phyloP scores from a whole-genome alignment of 2,113 vertebrate species.

The Corydoras sp. region DNA sequence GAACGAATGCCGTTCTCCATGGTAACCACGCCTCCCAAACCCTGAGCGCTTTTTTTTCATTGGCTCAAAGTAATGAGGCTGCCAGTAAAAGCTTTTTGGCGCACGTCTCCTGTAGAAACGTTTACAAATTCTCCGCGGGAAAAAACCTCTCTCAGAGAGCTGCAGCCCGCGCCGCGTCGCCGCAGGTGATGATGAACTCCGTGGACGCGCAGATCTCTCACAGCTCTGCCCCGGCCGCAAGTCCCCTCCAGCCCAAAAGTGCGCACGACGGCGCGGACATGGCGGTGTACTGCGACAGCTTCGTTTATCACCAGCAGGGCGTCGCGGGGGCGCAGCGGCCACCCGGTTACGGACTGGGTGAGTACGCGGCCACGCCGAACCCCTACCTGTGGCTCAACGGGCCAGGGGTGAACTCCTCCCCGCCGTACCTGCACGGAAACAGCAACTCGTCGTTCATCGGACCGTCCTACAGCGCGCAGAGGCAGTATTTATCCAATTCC shows the following conservation, averaged over 20 bases:
- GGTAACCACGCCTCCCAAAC: slow-evolving; percentile 11
- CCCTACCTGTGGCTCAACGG: slow-evolving; percentile 85
- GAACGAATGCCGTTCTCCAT: slow-evolving; percentile 2
- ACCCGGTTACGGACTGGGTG: slow-evolving; percentile 77
- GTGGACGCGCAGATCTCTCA: slow-evolving; percentile 69
- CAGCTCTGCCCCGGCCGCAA: slow-evolving; percentile 61
- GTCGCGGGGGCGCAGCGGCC: slow-evolving; percentile 65
- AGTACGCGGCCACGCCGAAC: slow-evolving; percentile 76
- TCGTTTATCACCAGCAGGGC: slow-evolving; percentile 78
- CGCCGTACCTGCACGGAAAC: slow-evolving; percentile 75
- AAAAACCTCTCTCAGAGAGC: no score
- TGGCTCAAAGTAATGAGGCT: not conserved
- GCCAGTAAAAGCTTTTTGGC: not conserved
- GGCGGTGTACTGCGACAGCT: slow-evolving; percentile 85
- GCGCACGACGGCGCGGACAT: slow-evolving; percentile 74
- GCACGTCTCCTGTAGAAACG: slow-evolving; percentile 5
- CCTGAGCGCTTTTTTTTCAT: not conserved
- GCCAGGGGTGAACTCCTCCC: slow-evolving; percentile 66
- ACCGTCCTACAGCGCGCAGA: slow-evolving; percentile 74
- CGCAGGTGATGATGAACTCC: slow-evolving; percentile 72
- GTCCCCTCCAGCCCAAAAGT: slow-evolving; percentile 67
- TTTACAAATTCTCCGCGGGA: not conserved
- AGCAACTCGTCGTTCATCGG: slow-evolving; percentile 68
- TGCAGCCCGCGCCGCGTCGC: not conserved
- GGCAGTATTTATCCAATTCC: slow-evolving; percentile 71